A percentile compares a stretch with the other conserved stretches of the same genome.
Evolutionary conservation across 1,140 invertebrate genomes (phyloP).

Genomic region (Gyrodactylus salaris): DNA sequence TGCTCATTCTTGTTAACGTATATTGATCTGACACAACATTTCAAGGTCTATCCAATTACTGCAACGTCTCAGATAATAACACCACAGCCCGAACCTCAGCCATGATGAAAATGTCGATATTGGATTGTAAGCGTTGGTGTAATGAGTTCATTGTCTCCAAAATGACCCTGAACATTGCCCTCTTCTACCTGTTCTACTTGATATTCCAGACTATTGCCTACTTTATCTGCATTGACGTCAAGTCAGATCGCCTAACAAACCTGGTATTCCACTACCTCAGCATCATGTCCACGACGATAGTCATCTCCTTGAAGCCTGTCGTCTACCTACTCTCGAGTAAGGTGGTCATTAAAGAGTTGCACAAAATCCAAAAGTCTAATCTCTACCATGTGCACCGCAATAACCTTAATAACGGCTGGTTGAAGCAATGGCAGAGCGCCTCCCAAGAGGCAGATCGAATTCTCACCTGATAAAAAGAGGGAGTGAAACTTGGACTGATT

Average conservation of each 20-base stretch:
- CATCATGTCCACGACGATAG: neutral
- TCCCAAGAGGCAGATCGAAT: neutral
- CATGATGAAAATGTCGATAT: neutral
- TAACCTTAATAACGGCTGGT: neutral
- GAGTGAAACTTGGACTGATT: too few relatives aligned
- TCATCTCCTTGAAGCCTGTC: neutral
- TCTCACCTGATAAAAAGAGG: too few relatives aligned
- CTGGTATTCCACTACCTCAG: neutral
- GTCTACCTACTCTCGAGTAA: neutral
- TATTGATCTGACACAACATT: too few relatives aligned
- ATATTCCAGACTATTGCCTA: neutral
- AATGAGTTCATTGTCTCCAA: neutral
- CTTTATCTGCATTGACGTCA: neutral
- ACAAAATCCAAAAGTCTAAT: neutral
- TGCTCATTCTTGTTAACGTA: too few relatives aligned
- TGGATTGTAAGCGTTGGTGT: neutral
- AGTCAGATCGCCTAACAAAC: neutral
- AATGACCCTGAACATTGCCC: neutral
- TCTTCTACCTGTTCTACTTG: neutral
- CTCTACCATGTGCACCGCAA: neutral
- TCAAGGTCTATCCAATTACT: neutral
- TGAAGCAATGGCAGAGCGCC: neutral
- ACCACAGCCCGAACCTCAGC: neutral
- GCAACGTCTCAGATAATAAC: neutral
- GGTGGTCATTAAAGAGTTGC: neutral